Percentiles rank a stretch among this genome's conserved stretches.
Conservation (phyloP, 2,113 vertebrate genomes). For the Lasiurus cinereus region DNA sequence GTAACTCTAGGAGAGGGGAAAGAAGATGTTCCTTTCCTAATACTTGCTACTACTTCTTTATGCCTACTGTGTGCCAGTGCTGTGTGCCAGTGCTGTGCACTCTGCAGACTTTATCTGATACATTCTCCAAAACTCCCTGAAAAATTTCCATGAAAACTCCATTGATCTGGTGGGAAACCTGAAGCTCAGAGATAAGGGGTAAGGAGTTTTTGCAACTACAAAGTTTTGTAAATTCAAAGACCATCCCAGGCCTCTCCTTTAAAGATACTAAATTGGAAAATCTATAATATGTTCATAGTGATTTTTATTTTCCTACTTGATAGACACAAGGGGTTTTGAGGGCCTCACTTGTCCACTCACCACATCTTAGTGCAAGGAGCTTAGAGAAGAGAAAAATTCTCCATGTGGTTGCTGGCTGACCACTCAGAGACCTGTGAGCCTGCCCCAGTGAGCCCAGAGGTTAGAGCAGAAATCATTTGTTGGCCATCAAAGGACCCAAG, state of each 20-base stretch:
- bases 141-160: neutral
- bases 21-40: neutral
- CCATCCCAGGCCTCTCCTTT: neutral
- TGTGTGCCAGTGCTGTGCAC: neutral
- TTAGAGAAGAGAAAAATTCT: neutral
- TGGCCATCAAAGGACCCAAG: neutral
- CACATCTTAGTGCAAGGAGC: neutral
- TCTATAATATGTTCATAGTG: neutral
- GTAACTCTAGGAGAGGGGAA: neutral
- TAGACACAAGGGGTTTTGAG: neutral
- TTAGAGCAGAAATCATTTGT: neutral
- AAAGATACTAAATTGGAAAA: neutral
- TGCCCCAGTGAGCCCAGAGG: neutral
- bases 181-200: neutral
- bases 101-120: neutral
- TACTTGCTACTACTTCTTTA: neutral
- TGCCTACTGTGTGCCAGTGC: neutral
- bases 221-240: conserved; percentile 19
- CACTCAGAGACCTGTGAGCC: neutral
- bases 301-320: neutral
- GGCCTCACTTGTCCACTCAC: neutral
- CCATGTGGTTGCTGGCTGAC: neutral
- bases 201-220: neutral
- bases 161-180: neutral
- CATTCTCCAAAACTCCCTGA: neutral